A percentile compares a stretch with the other conserved stretches of the same genome.
phyloP scores from a whole-genome alignment of 1,140 invertebrate genomes.

The Dinothrombium tinctorium region DNA sequence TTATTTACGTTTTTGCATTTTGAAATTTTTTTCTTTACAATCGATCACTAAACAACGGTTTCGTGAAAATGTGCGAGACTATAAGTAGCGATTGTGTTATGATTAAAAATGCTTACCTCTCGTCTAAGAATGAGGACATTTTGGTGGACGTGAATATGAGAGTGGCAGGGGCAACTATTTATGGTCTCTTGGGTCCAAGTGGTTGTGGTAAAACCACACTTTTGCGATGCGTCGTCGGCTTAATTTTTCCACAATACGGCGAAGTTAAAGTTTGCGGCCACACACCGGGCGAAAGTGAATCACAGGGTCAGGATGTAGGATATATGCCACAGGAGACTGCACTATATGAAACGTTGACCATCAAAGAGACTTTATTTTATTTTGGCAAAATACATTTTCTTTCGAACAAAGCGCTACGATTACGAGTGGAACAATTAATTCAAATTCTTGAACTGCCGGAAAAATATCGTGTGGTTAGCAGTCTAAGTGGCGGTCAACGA shows the following conservation, averaged over 20 bases:
- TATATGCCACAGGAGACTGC: slow-evolving; percentile 26
- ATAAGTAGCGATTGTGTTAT: no score
- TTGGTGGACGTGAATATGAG: neutral
- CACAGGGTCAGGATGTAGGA: slow-evolving; percentile 21
- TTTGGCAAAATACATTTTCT: slow-evolving; percentile 17
- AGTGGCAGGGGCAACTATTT: slow-evolving; percentile 2
- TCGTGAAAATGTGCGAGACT: no score
- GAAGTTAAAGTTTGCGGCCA: slow-evolving; percentile 20
- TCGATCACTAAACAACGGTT: no score
- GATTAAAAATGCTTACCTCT: no score
- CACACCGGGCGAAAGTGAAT: slow-evolving; percentile 18
- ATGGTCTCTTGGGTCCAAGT: slow-evolving; percentile 12
- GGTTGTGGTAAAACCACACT: slow-evolving; percentile 31
- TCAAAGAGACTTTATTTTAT: slow-evolving; percentile 21
- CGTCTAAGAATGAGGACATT: slow-evolving; percentile 1
- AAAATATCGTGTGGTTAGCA: slow-evolving; percentile 1
- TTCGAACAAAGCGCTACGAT: neutral
- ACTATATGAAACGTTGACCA: slow-evolving; percentile 21
- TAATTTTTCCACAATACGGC: slow-evolving; percentile 18
- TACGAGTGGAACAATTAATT: slow-evolving; percentile 1
- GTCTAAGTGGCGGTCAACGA: slow-evolving; percentile 55
- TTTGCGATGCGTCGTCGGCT: slow-evolving; percentile 21
- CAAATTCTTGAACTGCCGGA: slow-evolving; percentile 32
- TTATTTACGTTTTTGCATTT: no score
- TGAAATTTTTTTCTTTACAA: no score